phyloP scores from a whole-genome alignment of 2,888 invertebrate genomes.

The Andrena praecox region DNA sequence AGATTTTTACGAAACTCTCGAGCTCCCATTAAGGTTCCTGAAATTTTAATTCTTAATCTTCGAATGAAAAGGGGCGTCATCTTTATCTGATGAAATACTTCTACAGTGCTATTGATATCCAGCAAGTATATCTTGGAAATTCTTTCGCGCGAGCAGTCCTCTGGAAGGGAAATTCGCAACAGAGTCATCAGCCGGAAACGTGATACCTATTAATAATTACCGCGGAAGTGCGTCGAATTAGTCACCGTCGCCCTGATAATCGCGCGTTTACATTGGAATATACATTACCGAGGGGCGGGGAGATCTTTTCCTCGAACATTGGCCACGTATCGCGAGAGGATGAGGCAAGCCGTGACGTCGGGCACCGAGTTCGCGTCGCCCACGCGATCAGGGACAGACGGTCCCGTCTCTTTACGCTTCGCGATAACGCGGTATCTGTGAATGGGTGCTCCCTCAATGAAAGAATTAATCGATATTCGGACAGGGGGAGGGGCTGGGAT shows the following conservation, averaged over 20 bases:
- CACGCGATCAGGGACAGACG: neutral
- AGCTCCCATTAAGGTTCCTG: too few species aligned
- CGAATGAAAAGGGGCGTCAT: too few species aligned
- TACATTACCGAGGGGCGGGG: neutral
- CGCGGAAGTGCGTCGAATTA: constrained; percentile 1
- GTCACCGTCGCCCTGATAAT: neutral
- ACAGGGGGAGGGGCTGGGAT: neutral
- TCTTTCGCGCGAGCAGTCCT: neutral
- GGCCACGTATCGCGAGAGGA: constrained; percentile 3
- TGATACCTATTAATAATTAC: constrained; percentile 24
- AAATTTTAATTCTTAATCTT: too few species aligned
- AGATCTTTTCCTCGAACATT: neutral
- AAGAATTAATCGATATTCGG: constrained; percentile 45
- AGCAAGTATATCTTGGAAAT: neutral
- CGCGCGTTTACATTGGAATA: neutral
- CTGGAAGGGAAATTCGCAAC: neutral
- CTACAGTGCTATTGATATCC: too few species aligned
- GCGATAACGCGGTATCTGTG: constrained; percentile 39
- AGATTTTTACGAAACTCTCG: too few species aligned
- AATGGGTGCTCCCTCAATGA: constrained; percentile 49
- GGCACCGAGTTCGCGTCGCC: neutral
- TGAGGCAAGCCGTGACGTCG: neutral
- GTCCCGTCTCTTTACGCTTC: neutral
- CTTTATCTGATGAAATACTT: too few species aligned
- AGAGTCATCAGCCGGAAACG: constrained; percentile 8